Conservation (phyloP, 1,140 invertebrate genomes). For the Elymnias hypermnestra region DNA sequence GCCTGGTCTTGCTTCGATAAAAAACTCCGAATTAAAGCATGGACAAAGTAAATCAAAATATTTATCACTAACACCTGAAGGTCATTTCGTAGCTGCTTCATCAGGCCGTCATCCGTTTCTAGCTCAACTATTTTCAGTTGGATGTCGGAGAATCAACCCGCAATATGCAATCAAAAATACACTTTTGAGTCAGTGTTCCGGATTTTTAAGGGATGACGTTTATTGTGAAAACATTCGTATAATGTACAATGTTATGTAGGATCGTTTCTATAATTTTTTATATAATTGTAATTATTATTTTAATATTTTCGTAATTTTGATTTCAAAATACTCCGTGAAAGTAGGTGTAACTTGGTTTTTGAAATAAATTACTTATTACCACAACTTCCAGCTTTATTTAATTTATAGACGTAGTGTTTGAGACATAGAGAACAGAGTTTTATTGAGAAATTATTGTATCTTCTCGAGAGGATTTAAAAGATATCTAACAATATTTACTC, state of each 20-base stretch:
- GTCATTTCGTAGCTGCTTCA: constrained; percentile 44
- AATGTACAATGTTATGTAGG: constrained; percentile 32
- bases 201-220: constrained; percentile 37
- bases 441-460: too few relatives aligned
- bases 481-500: too few relatives aligned
- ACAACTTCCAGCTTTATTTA: too few relatives aligned
- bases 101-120: constrained; percentile 47
- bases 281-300: not conserved
- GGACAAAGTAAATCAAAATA: constrained; percentile 22
- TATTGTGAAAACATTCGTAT: constrained; percentile 56
- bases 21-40: constrained; percentile 13
- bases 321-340: not conserved
- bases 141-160: constrained; percentile 38
- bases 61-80: constrained; percentile 42
- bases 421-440: not conserved
- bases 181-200: constrained; percentile 42
- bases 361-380: too few relatives aligned
- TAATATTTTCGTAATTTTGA: not conserved
- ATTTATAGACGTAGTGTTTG: not conserved
- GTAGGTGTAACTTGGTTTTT: too few relatives aligned
- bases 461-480: too few relatives aligned
- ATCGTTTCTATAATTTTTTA: constrained; percentile 9
- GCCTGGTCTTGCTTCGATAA: constrained; percentile 3
- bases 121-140: constrained; percentile 29
- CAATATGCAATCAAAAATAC: constrained; percentile 47